Conservation (phyloP, 2,113 vertebrate genomes). For the Rhodinocichla rosea region DNA sequence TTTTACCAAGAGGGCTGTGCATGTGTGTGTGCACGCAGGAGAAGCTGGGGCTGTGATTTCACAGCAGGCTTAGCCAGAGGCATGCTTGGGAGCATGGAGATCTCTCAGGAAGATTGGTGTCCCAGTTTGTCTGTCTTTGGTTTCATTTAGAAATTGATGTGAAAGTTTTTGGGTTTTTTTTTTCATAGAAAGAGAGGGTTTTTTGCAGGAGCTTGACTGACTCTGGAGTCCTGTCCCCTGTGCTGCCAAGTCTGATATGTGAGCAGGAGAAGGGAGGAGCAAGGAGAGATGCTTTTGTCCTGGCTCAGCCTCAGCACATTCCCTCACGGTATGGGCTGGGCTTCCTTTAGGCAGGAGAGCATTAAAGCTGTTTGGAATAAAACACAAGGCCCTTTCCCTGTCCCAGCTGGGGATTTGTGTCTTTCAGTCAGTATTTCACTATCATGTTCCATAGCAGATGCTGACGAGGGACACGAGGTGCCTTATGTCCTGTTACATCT, state of each 20-base stretch:
- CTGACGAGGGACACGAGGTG: not conserved
- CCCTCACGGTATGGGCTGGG: not conserved
- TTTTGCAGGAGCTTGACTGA: not conserved
- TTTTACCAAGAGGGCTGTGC: not conserved
- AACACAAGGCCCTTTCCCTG: not conserved
- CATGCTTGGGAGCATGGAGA: not conserved
- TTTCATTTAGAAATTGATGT: not conserved
- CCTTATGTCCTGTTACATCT: not conserved
- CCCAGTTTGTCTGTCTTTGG: not conserved
- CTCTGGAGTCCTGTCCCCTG: not conserved
- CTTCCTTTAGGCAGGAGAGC: not conserved
- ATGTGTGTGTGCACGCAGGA: not conserved
- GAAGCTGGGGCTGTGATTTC: not conserved
- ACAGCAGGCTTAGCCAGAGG: not conserved
- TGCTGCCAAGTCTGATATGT: slow-evolving; percentile 1
- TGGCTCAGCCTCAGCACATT: slow-evolving; percentile 32
- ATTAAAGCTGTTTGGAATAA: not conserved
- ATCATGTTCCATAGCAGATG: not conserved
- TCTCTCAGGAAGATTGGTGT: not conserved
- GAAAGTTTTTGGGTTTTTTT: not conserved
- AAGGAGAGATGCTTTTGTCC: not conserved
- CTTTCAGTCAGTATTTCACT: not conserved
- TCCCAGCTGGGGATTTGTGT: not conserved
- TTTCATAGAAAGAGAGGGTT: not conserved
- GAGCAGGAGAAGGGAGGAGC: slow-evolving; percentile 28